Evolutionary conservation across 2,888 invertebrate genomes (phyloP).

Genomic region (Netelia virgata): DNA sequence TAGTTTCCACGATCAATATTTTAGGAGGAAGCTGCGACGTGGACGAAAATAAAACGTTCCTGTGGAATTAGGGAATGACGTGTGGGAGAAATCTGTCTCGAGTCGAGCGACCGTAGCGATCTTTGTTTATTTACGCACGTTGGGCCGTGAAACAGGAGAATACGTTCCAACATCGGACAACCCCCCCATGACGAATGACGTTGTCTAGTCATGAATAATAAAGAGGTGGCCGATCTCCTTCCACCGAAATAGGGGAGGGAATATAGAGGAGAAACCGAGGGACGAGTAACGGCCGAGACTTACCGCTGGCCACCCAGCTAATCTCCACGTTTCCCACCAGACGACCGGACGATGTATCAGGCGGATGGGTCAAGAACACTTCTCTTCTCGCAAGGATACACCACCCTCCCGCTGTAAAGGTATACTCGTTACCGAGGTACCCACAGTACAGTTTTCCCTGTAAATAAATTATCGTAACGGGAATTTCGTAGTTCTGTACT

Average conservation of each 20-base stretch:
- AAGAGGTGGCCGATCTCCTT: conserved; percentile 73
- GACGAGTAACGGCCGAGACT: conserved; percentile 46
- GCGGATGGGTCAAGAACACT: conserved; percentile 30
- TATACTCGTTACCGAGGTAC: conserved; percentile 44
- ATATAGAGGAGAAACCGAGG: conserved; percentile 28
- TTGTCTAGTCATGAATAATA: conserved; percentile 80
- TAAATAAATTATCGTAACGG: conserved; percentile 58
- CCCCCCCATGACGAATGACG: conserved; percentile 77
- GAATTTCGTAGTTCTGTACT: conserved; percentile 34
- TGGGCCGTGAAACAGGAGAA: background rate
- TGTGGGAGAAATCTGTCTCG: background rate
- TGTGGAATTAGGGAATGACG: background rate
- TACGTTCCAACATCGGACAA: background rate
- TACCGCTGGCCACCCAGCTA: conserved; percentile 6
- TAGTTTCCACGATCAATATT: too few relatives aligned
- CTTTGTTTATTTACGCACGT: background rate
- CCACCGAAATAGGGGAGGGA: conserved; percentile 58
- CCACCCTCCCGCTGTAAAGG: conserved; percentile 16
- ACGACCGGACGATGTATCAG: conserved; percentile 32
- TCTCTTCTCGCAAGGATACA: conserved; percentile 19
- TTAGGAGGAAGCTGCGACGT: too few relatives aligned
- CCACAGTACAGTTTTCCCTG: conserved; percentile 32
- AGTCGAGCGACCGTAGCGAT: background rate
- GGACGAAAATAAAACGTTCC: too few relatives aligned
- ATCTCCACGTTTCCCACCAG: conserved; percentile 20